Base-by-base conservation (phyloP, 2,888 invertebrate species). In the Callyntrura guangdongensis region DNA sequence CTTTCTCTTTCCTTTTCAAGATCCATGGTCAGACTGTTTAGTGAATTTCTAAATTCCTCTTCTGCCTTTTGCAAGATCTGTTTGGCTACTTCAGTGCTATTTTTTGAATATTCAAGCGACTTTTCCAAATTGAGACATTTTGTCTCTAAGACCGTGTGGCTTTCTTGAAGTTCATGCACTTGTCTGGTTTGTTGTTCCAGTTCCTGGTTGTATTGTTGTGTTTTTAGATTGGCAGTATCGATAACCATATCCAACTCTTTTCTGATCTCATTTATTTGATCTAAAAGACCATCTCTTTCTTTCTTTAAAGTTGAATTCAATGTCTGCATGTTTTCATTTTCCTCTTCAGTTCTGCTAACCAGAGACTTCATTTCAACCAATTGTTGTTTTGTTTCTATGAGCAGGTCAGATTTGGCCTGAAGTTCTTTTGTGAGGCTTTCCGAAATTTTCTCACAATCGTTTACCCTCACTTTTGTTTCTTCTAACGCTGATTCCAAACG, bases 201-300 rank as follows among this genome's bases (percentile, higher is more conserved):
- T 17, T 56, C 77, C 9, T 25, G n/a, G 2, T 1, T 8, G n/a
- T n/a, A 47, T 20, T 67, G 25, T 27, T 64, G 53, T 95, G 95
- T 36, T 61, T 17, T 47, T 25, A 1, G 17, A n/a, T n/a, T 67
- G 47, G 64, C 1, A 0, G 64, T 9, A 0, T 56, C 17, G 3
- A 47, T 14, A 0, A 49, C 9, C 14, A 49, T 25, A 9, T 2
- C 11, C 1, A 72, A n/a, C 1, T 85, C 36, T 9, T 36, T 3
- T 6, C 3, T 27, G 25, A n/a, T n/a, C n/a, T n/a, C n/a, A n/a
- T n/a, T 36, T 17, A 8, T 8, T 4, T 17, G n/a, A 53, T 67
- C 85, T 17, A 72, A 14, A 2, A 56, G n/a, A 45, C 0, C 2
- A 12, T 84, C 83, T 12, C 9, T 45, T 45, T 67, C 83, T 12